Base-by-base conservation (phyloP, 2,797 vertebrate genomes). In the Esox lucius region DNA sequence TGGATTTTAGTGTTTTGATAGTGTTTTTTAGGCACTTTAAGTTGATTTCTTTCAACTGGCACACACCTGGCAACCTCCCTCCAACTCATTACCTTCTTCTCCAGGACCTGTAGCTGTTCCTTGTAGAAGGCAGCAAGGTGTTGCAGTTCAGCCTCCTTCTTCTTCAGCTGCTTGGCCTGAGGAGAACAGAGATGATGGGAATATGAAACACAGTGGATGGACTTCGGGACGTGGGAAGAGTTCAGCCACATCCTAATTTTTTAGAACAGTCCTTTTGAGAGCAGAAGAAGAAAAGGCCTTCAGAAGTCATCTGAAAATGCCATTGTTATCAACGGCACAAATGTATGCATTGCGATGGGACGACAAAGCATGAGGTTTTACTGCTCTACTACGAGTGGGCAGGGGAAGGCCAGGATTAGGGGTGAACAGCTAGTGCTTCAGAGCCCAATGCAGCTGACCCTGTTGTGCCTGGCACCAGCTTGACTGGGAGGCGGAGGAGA, bases 71-170 rank as follows among this genome's bases (percentile, higher is more conserved):
- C 22, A 24, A 61, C 22, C 0, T 26, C 9, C 11, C 22, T 61
- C 22, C 56, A 11, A n/a, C 6, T 66, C n/a, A 87, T 88, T 87
- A 98, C 97, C 96, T 96, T 97, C 87, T 87, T 96, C 86, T 98
- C 96, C 79, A 98, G 93, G 75, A 81, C 90, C 62, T 92, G 91
- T 87, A 97, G 82, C 83, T 98, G 97, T 74, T 98, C 96, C 81
- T 95, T 96, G 71, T 94, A 97, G 91, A 97, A 96, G 77, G 84
- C 76, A 61, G 91, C 94, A 62, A 90, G 90, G 80, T 67, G 80
- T 72, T 89, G 89, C 82, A 98, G 75, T 84, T 98, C 96, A 9
- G 91, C 85, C 74, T 98, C 95, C 82, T 92, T 95, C 69, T 79
- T 92, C 77, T 94, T 92, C 86, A 98, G 89, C 74, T 95, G 94